These are phyloP conservation scores for Dermatemys mawii DNA, from an alignment of 2,113 vertebrate species.

Conservation along the genomic window DNA sequence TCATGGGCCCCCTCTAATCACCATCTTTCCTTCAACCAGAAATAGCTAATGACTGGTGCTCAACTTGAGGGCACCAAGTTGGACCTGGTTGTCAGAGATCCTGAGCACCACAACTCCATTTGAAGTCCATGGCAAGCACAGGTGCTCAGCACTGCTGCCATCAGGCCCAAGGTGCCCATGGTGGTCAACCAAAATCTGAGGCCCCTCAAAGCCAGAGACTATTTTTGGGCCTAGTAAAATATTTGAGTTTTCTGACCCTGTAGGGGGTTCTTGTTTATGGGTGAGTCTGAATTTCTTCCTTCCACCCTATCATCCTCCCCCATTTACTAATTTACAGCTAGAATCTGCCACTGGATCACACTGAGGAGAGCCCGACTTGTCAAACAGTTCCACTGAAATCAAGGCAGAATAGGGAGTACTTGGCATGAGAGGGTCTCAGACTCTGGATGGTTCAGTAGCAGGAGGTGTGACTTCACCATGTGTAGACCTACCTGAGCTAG, in stretches of 20 bases:
- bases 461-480: too few species aligned
- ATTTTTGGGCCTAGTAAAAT: neutral
- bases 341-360: neutral
- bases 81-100: neutral
- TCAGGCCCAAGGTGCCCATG: neutral
- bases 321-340: neutral
- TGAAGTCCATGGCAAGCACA: neutral
- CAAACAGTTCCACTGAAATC: neutral
- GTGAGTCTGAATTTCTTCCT: neutral
- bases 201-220: neutral
- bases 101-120: neutral
- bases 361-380: neutral
- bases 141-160: too few species aligned
- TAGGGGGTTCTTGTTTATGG: neutral
- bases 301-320: neutral
- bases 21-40: neutral
- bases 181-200: neutral
- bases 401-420: neutral
- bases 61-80: neutral
- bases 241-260: neutral
- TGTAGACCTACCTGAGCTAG: too few species aligned
- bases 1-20: neutral
- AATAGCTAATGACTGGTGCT: neutral
- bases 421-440: too few species aligned
- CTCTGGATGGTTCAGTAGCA: too few species aligned